Conservation (phyloP, 64 coral and sea anemone genomes). For the Montipora efflorescens region DNA sequence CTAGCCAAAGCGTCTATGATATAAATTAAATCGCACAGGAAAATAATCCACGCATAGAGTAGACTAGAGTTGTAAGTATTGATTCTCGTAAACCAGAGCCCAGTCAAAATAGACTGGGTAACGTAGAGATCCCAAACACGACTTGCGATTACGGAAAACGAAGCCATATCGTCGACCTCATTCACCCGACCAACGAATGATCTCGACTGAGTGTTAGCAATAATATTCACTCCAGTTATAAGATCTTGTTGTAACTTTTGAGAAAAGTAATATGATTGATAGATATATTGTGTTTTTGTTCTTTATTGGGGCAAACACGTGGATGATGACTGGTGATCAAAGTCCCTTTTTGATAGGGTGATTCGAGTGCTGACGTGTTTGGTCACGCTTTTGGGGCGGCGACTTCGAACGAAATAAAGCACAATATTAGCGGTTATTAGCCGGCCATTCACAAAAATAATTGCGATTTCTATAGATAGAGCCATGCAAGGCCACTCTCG, state of each 20-base stretch:
- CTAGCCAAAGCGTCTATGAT: slow-evolving; percentile 59
- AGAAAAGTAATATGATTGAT: not conserved
- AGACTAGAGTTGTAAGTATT: slow-evolving; percentile 47
- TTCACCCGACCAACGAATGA: too few relatives aligned
- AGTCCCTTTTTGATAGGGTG: not conserved
- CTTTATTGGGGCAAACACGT: not conserved
- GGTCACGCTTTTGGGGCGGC: not conserved
- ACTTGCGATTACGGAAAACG: not conserved
- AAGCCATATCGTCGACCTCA: not conserved
- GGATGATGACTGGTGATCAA: not conserved
- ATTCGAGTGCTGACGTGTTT: not conserved
- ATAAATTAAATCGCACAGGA: slow-evolving; percentile 69
- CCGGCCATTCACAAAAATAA: too few relatives aligned
- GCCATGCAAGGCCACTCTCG: too few relatives aligned
- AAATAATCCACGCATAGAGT: slow-evolving; percentile 60
- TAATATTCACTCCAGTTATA: not conserved
- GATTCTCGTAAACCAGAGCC: slow-evolving; percentile 47
- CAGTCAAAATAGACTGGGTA: slow-evolving; percentile 41
- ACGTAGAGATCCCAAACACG: slow-evolving; percentile 60
- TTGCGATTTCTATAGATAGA: too few relatives aligned
- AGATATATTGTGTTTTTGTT: not conserved
- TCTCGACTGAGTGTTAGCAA: not conserved
- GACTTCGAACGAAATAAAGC: not conserved
- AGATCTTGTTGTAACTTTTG: too few relatives aligned
- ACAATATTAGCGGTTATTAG: not conserved